Conservation (phyloP, 2,113 vertebrate genomes). For the Gracilinanus agilis region DNA sequence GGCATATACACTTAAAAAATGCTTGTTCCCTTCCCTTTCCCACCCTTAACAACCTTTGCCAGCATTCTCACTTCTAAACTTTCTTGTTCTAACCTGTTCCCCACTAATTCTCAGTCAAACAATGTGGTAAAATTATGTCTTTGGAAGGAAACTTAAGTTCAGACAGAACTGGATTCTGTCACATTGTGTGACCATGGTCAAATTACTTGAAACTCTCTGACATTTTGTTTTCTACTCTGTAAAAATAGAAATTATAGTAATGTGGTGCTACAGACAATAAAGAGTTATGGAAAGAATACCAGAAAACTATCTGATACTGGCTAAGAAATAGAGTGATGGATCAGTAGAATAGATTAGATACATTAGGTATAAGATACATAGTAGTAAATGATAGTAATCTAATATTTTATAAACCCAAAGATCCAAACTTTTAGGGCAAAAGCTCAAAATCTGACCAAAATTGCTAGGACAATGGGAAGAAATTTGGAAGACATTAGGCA, state of each 20-base stretch:
- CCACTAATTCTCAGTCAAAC: not conserved
- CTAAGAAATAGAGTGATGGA: not conserved
- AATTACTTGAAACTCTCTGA: not conserved
- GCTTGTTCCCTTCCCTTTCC: too few species aligned
- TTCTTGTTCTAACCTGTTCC: not conserved
- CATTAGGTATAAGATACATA: not conserved
- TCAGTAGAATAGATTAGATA: not conserved
- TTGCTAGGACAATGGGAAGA: not conserved
- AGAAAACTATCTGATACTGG: not conserved
- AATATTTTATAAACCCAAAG: not conserved
- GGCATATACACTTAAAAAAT: too few species aligned
- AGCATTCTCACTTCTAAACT: not conserved
- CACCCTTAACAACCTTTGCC: too few species aligned
- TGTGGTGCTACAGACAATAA: not conserved
- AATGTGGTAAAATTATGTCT: not conserved
- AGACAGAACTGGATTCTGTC: not conserved
- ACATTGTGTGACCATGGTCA: not conserved
- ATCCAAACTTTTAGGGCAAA: not conserved
- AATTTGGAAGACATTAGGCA: too few species aligned
- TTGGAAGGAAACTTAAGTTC: not conserved
- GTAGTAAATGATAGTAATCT: not conserved
- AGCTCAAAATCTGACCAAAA: not conserved
- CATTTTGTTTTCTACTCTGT: not conserved
- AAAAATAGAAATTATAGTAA: not conserved
- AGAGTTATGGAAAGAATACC: not conserved